Evolutionary conservation across 1,140 invertebrate genomes (phyloP), one percentile per base, ranked within the genome.

Genomic region (Drosophila nigrodunni): DNA sequence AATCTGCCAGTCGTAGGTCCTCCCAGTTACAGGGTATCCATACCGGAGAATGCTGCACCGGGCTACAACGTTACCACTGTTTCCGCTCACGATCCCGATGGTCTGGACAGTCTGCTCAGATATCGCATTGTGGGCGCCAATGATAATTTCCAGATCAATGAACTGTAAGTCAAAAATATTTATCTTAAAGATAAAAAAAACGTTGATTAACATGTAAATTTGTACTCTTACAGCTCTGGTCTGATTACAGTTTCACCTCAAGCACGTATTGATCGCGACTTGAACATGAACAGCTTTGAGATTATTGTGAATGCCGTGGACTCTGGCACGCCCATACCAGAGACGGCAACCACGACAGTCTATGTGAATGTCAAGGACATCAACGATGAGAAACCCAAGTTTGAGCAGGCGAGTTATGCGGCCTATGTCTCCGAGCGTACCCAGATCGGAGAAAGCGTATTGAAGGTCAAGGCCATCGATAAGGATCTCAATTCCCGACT

Each of bases 341-440:
- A 96, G 93, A 96, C 95, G 0, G 96, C 96, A 0, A 96, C 96
- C 0, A 95, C 96, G 0, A 96, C 95, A 2, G 94, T 97, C 0
- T 95, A 95, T 43, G 94, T 97, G 1, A 95, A 94, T 30, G 94
- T 97, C 10, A 92, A 95, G 72, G 96, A 97, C 87, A 95, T 97
- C 0, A 97, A 97, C 74, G 97, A 98, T 85, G 96, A 97, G 82
- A 94, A 95, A 10, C 97, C 97, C 0, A 94, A 90, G 69, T 98
- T 97, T 66, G 94, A 95, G 74, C 94, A 95, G 25, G 93, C 94
- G 1, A 94, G 94, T 34, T 95, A 95, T 78, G 93, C 95, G 7
- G 93, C 94, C 46, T 96, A 97, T 61, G 95, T 97, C 9, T 96
- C 96, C 0, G 96, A 96, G 90, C 93, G 94, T 85, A 94, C 95